These are phyloP conservation scores for Bradypodion ventrale DNA, from an alignment of 2,797 vertebrate species.

Conservation along the genomic window DNA sequence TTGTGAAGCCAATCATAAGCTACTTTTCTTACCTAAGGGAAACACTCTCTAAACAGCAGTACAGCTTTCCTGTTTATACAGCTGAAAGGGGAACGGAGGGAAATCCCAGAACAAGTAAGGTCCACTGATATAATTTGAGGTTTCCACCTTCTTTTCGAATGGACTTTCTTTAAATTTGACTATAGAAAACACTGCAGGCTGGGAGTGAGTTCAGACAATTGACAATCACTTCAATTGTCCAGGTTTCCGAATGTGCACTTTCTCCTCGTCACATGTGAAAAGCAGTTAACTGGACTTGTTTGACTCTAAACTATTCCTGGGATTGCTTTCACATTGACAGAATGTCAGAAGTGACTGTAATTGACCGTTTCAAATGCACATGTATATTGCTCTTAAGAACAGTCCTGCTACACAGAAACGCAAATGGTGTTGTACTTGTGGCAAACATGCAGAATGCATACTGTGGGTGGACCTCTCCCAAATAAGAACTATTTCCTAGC, in stretches of 20 bases:
- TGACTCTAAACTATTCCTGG: constrained; percentile 3
- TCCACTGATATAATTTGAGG: fast-evolving
- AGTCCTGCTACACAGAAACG: not conserved
- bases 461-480: not conserved
- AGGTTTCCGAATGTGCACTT: not conserved
- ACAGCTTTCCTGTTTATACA: constrained; percentile 30
- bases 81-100: constrained; percentile 27
- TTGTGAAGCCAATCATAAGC: constrained; percentile 33
- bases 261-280: not conserved
- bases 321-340: not conserved
- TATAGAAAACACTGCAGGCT: not conserved
- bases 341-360: not conserved
- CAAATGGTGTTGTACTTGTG: not conserved
- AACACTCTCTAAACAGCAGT: constrained; percentile 11
- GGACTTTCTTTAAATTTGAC: not conserved
- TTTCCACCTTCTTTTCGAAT: fast-evolving
- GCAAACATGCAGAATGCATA: not conserved
- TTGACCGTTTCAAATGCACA: constrained; percentile 9
- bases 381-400: not conserved
- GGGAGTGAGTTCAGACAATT: not conserved
- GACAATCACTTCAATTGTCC: not conserved
- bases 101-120: constrained; percentile 15
- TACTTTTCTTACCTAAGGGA: constrained; percentile 29
- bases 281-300: constrained; percentile 1
- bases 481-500: fast-evolving